These are phyloP conservation scores for Chaetodon auriga DNA, from an alignment of 2,113 vertebrate genomes.

Conservation along the genomic window DNA sequence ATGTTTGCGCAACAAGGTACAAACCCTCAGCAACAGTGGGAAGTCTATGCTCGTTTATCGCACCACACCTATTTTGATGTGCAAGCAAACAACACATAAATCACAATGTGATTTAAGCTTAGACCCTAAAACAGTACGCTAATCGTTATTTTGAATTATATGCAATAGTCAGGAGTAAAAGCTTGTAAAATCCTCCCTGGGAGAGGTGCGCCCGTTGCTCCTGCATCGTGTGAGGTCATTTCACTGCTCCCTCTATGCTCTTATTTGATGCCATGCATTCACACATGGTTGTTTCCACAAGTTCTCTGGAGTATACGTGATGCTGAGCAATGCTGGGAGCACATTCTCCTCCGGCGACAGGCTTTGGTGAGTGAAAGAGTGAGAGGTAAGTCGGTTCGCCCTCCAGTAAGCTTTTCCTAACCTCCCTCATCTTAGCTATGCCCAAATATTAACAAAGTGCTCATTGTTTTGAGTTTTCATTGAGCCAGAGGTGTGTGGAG, in stretches of 20 bases:
- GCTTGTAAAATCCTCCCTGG: conserved; percentile 41
- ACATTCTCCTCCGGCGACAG: conserved; percentile 50
- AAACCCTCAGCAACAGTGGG: background rate
- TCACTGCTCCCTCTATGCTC: conserved; percentile 46
- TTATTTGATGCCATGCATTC: conserved; percentile 7
- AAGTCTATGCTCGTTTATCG: background rate
- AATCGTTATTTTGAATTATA: conserved; percentile 31
- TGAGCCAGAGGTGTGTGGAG: conserved; percentile 41
- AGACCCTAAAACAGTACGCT: conserved; percentile 25
- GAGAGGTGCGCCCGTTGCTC: conserved; percentile 37
- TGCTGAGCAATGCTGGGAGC: conserved; percentile 25
- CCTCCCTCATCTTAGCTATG: conserved; percentile 59
- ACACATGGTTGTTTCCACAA: conserved; percentile 35
- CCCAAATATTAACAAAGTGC: conserved; percentile 80
- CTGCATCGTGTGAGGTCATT: conserved; percentile 51
- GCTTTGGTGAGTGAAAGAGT: conserved; percentile 43
- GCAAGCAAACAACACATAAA: conserved; percentile 31
- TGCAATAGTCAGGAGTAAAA: conserved; percentile 19
- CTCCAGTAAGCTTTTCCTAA: conserved; percentile 73
- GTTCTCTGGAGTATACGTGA: conserved; percentile 35
- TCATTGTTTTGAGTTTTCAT: conserved; percentile 77
- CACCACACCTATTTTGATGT: conserved; percentile 12
- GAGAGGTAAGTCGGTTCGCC: conserved; percentile 39
- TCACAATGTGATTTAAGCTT: conserved; percentile 26
- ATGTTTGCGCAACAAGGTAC: background rate